Percentiles rank a stretch among this genome's conserved stretches.
Conservation (phyloP, 2,888 invertebrate species). For the Gasteruption jaculator region DNA sequence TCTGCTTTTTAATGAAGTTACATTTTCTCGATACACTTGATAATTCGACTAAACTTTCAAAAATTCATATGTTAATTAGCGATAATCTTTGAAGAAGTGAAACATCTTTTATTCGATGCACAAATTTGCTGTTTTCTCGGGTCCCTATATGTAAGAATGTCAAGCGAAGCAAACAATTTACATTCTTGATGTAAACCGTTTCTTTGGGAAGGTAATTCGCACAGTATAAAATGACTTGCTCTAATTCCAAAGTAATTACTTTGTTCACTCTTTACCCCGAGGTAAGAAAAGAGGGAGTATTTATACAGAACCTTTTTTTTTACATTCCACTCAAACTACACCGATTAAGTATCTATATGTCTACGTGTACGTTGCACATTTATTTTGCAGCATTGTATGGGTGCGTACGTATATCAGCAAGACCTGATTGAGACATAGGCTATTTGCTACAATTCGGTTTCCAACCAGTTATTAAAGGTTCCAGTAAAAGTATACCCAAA, state of each 20-base stretch:
- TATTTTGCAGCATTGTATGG: too few relatives aligned
- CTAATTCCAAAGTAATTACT: conserved; percentile 46
- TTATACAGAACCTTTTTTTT: conserved; percentile 17
- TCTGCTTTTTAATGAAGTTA: too few relatives aligned
- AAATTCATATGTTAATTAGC: too few relatives aligned
- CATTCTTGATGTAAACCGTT: conserved; percentile 23
- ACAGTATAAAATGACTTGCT: conserved; percentile 37
- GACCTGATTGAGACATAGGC: conserved; percentile 47
- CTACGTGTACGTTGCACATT: too few relatives aligned
- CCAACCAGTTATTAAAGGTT: conserved; percentile 28
- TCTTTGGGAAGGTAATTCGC: conserved; percentile 34
- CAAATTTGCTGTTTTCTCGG: too few relatives aligned
- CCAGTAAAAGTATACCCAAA: conserved; percentile 23
- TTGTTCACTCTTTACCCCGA: conserved; percentile 32
- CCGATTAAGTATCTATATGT: conserved; percentile 42
- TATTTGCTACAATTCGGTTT: conserved; percentile 36
- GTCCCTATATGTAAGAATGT: too few relatives aligned
- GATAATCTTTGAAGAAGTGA: too few relatives aligned
- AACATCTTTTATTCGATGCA: too few relatives aligned
- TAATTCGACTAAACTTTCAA: too few relatives aligned
- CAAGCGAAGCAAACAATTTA: conserved; percentile 25
- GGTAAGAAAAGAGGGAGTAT: conserved; percentile 6
- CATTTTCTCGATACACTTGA: too few relatives aligned
- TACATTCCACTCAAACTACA: conserved; percentile 38
- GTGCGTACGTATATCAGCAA: too few relatives aligned